Percentiles rank a stretch among this genome's conserved stretches.
phyloP scores from a whole-genome alignment of 2,888 invertebrate species.

The Cryptocheilus praepositus region DNA sequence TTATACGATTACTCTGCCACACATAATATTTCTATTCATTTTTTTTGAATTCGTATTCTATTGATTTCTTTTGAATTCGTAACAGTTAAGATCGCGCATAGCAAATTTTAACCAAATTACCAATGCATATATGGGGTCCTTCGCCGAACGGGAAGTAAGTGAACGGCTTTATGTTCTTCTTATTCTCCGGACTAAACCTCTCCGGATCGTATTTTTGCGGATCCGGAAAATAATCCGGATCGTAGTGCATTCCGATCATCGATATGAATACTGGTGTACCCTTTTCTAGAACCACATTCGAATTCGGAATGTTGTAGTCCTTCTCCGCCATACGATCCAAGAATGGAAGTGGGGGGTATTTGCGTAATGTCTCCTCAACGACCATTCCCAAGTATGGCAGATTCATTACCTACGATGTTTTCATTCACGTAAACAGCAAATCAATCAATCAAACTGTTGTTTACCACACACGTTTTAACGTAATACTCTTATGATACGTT shows the following conservation, averaged over 20 bases:
- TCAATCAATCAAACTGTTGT: too few species aligned
- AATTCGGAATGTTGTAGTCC: conserved; percentile 58
- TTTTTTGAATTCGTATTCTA: too few species aligned
- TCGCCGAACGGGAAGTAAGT: conserved; percentile 67
- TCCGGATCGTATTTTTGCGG: conserved; percentile 73
- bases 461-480: too few species aligned
- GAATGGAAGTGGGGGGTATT: conserved; percentile 68
- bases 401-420: not conserved
- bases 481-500: too few species aligned
- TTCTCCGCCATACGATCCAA: conserved; percentile 52
- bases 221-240: conserved; percentile 68
- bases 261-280: conserved; percentile 67
- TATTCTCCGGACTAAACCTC: conserved; percentile 67
- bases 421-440: not conserved
- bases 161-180: conserved; percentile 55
- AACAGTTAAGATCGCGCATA: not conserved
- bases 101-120: too few species aligned
- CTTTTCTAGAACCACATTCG: conserved; percentile 56
- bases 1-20: too few species aligned
- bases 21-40: too few species aligned
- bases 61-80: too few species aligned
- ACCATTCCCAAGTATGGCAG: conserved; percentile 59
- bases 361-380: conserved; percentile 70
- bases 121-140: conserved; percentile 66
- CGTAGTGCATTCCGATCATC: conserved; percentile 66